These are phyloP conservation scores for Dryoscopus gambensis DNA, from an alignment of 2,113 vertebrate species.

Conservation along the genomic window DNA sequence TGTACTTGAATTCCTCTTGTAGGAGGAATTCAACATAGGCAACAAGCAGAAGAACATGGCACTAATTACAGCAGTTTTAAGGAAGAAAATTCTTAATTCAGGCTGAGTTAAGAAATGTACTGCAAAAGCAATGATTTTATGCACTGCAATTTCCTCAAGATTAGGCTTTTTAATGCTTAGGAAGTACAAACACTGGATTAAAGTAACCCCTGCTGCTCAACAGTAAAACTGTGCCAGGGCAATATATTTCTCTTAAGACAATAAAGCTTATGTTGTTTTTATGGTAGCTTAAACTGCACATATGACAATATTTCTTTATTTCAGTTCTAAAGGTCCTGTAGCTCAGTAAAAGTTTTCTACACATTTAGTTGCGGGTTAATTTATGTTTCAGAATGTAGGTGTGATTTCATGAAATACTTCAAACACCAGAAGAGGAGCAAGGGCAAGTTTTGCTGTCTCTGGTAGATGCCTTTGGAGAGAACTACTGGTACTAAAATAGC, in stretches of 20 bases:
- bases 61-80: not conserved
- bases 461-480: not conserved
- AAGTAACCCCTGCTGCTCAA: not conserved
- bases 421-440: not conserved
- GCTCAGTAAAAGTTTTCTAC: not conserved
- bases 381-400: not conserved
- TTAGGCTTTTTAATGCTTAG: not conserved
- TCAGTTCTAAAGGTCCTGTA: not conserved
- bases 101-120: not conserved
- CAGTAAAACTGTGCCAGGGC: not conserved
- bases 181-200: not conserved
- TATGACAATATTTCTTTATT: not conserved
- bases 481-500: not conserved
- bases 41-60: not conserved
- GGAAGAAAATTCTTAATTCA: not conserved
- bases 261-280: not conserved
- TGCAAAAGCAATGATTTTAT: not conserved
- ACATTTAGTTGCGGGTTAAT: not conserved
- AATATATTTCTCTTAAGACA: not conserved
- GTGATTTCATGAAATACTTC: not conserved
- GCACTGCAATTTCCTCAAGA: not conserved
- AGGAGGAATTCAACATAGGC: not conserved
- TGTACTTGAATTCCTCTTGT: rapidly evolving
- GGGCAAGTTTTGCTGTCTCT: not conserved
- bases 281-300: not conserved